Percentiles rank a stretch among this genome's conserved stretches.
phyloP scores from a whole-genome alignment of 2,113 vertebrate species.

The Elachura formosa region DNA sequence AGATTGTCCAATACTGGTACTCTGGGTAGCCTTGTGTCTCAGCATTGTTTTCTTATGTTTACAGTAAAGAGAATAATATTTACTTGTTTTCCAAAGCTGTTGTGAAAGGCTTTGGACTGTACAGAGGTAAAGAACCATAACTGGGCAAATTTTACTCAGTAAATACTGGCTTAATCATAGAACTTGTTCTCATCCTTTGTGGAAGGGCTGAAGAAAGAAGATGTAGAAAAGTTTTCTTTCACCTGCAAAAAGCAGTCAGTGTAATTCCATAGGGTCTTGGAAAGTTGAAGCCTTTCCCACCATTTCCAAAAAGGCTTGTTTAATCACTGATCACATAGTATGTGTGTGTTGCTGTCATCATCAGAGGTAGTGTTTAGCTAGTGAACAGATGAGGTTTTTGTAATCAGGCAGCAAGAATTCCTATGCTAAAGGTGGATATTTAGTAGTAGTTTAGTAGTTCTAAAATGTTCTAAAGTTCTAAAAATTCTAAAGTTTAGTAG shows the following conservation, averaged over 20 bases:
- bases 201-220: not conserved
- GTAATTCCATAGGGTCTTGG: not conserved
- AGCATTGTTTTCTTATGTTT: not conserved
- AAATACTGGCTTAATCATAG: not conserved
- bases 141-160: not conserved
- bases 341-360: not conserved
- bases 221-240: not conserved
- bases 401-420: not conserved
- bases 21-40: not conserved
- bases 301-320: not conserved
- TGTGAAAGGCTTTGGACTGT: not conserved
- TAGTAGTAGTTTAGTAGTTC: no score
- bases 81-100: conserved; percentile 7
- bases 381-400: not conserved
- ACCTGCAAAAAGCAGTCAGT: not conserved
- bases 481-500: no score
- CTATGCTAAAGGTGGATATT: not conserved
- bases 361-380: not conserved
- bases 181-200: not conserved
- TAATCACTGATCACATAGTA: not conserved
- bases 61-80: not conserved
- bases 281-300: not conserved
- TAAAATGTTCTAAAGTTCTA: no score
- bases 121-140: not conserved
- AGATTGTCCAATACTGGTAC: not conserved